A percentile compares a stretch with the other conserved stretches of the same genome.
phyloP scores from a whole-genome alignment of 2,797 vertebrate genomes.

The Cuculus canorus region DNA sequence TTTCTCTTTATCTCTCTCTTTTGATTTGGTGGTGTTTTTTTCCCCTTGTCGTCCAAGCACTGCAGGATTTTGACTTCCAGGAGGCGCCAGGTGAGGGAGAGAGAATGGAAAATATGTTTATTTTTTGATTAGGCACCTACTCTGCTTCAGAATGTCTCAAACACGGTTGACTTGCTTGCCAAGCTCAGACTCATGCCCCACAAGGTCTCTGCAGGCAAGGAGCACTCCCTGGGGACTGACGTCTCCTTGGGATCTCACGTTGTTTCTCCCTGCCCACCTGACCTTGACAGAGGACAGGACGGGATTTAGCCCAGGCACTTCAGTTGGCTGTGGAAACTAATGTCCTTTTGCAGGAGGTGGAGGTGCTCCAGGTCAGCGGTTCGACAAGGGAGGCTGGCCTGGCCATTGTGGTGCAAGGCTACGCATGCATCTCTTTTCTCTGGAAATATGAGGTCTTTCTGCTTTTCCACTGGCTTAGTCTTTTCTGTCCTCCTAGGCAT shows the following conservation, averaged over 20 bases:
- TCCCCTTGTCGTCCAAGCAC: not conserved
- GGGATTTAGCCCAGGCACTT: not conserved
- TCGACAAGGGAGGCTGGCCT: not conserved
- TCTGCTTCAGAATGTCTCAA: not conserved
- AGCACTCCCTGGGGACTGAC: not conserved
- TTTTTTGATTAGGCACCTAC: constrained; percentile 1
- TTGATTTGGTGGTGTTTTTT: not conserved
- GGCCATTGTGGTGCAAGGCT: not conserved
- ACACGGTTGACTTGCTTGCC: not conserved
- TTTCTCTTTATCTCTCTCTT: constrained; percentile 5
- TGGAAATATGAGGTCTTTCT: not conserved
- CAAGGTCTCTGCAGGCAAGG: not conserved
- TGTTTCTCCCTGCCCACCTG: not conserved
- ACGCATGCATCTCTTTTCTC: not conserved
- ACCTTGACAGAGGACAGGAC: constrained; percentile 60
- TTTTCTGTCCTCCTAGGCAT: not conserved
- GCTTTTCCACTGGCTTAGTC: not conserved
- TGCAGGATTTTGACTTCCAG: constrained; percentile 56
- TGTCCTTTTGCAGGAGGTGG: not conserved
- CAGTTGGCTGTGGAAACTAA: not conserved
- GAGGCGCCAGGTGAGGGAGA: not conserved
- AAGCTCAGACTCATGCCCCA: not conserved
- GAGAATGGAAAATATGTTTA: not conserved
- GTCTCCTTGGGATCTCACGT: rapidly evolving
- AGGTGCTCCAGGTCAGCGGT: not conserved